Percentiles rank a stretch among this genome's conserved stretches.
phyloP scores from a whole-genome alignment of 2,888 invertebrate genomes.

The Eudasyphora cyanicolor region DNA sequence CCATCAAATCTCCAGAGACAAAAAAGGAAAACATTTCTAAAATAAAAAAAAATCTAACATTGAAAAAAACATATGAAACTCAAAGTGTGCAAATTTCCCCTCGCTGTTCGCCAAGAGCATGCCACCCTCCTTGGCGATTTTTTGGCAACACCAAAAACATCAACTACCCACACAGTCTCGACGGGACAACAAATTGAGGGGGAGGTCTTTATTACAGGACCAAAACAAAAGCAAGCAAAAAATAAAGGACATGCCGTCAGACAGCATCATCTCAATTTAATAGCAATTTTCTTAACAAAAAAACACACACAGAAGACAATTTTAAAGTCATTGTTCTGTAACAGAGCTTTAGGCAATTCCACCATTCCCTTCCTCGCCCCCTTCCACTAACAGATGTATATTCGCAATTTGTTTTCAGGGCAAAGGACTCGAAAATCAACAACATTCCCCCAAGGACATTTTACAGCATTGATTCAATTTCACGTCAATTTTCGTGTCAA shows the following conservation, averaged over 20 bases:
- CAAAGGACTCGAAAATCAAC: conserved; percentile 17
- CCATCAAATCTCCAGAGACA: conserved; percentile 42
- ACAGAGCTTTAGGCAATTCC: conserved; percentile 6
- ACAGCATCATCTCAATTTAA: conserved; percentile 60
- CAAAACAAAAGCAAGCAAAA: not conserved
- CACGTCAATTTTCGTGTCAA: conserved; percentile 81
- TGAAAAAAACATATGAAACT: conserved; percentile 17
- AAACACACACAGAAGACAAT: conserved; percentile 56
- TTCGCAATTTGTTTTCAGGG: not conserved
- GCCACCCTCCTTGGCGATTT: not conserved
- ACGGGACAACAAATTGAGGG: not conserved
- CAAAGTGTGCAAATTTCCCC: conserved; percentile 18
- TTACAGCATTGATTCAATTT: conserved; percentile 81
- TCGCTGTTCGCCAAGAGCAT: not conserved
- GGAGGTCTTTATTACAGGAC: not conserved
- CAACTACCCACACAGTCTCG: not conserved
- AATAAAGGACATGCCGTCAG: conserved; percentile 52
- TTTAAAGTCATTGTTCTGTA: conserved; percentile 61
- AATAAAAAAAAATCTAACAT: conserved; percentile 38
- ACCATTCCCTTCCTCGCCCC: no score
- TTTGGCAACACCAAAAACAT: not conserved
- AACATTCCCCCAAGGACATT: conserved; percentile 77
- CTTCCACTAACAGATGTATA: not conserved
- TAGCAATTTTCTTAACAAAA: conserved; percentile 48
- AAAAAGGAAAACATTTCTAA: conserved; percentile 1